Evolutionary conservation across 2,797 vertebrate genomes (phyloP), one percentile per base, ranked within the genome.

Genomic region (Schizopygopsis malacanthus): DNA sequence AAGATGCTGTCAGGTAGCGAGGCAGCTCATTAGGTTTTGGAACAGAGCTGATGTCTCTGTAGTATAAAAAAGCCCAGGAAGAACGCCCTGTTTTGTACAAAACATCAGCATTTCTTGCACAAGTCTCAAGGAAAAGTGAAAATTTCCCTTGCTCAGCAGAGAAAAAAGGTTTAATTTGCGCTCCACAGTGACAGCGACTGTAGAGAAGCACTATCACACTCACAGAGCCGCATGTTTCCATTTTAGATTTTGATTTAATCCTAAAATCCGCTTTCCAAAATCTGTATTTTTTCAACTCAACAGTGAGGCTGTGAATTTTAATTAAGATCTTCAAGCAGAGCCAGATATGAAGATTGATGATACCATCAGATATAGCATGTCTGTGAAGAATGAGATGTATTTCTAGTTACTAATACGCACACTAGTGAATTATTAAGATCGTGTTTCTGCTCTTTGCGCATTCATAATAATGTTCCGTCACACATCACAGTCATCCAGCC

Each of bases 301-400:
- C 52, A 61, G 67, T 71, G 20, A 50, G 67, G 76, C 76, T 33
- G 56, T 43, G 79, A 45, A 75, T 85, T 54, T 67, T 75, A 85
- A 85, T 75, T 50, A 67, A 81, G 79, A 75, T 85, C 84, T 81
- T 81, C 61, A 75, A 81, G 56, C 79, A 15, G 78, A 81, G 78
- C 43, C 16, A 16, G 22, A 75, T 59, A 85, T 81, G 79, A 81
- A 85, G 84, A 85, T 75, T 73, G 78, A 85, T 85, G 84, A 85
- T 75, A 67, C 20, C 33, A 54, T 85, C 84, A 67, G 70, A 28
- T 41, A 37, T 41, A 75, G 78, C 84, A 10, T 85, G 37, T 85
- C 79, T 81, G 79, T 81, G 56, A 81, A 75, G 79, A 81, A 85
- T 81, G 78, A 71, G 78, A 52, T 85, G 78, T 81, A 81, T 85